These are phyloP conservation scores for Sphaeridia pumilis DNA, from an alignment of 2,888 invertebrate genomes.

Conservation along the genomic window DNA sequence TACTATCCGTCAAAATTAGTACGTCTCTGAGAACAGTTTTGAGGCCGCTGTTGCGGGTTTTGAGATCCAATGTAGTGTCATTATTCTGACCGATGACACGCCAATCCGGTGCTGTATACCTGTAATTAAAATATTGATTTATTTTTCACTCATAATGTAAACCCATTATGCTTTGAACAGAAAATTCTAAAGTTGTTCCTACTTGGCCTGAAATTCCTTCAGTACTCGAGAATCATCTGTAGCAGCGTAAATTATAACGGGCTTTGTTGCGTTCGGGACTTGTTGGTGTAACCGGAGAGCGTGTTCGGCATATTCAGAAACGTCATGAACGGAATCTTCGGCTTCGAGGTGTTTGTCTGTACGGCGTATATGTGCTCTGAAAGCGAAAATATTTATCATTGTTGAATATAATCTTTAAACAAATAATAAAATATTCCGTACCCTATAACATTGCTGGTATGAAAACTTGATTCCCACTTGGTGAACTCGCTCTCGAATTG, in stretches of 20 bases:
- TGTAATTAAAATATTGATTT: not conserved
- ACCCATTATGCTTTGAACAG: not conserved
- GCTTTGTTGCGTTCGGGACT: not conserved
- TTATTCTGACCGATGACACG: not conserved
- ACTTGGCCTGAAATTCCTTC: not conserved
- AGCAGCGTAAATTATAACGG: conserved; percentile 13
- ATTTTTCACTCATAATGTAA: not conserved
- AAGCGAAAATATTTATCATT: not conserved
- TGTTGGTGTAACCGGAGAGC: not conserved
- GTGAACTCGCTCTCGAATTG: not conserved
- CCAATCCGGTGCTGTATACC: conserved; percentile 3
- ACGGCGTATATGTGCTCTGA: conserved; percentile 17
- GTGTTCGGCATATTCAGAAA: conserved; percentile 8
- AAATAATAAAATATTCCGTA: too few relatives aligned
- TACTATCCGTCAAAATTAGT: conserved; percentile 8
- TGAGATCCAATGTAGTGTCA: not conserved
- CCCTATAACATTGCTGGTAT: too few relatives aligned
- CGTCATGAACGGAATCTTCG: conserved; percentile 5
- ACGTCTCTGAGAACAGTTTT: conserved; percentile 9
- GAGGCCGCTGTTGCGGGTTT: not conserved
- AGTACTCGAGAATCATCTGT: conserved; percentile 11
- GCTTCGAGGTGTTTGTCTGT: conserved; percentile 17
- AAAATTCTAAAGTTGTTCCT: not conserved
- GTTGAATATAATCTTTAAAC: not conserved
- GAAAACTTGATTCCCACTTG: not conserved